Conservation (phyloP, 2,888 invertebrate genomes). For the Neoitamus cyanurus region DNA sequence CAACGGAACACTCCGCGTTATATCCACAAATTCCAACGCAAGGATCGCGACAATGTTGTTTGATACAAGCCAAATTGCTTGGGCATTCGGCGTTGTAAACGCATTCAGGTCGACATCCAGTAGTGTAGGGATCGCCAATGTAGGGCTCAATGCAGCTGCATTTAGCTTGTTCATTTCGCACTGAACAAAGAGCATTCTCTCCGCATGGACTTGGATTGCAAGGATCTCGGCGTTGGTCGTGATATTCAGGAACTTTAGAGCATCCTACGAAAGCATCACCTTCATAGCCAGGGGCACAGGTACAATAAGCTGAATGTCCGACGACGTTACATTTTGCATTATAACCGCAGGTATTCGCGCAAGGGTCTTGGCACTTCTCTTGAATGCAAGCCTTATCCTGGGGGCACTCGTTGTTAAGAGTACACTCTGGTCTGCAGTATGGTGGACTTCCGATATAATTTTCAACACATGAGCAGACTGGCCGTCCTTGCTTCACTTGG, state of each 20-base stretch:
- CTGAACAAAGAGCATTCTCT: constrained; percentile 82
- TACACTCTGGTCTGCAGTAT: constrained; percentile 84
- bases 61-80: constrained; percentile 80
- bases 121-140: constrained; percentile 86
- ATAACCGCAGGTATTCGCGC: constrained; percentile 78
- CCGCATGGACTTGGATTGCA: constrained; percentile 87
- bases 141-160: constrained; percentile 91
- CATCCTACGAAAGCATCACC: constrained; percentile 90
- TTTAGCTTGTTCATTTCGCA: constrained; percentile 75
- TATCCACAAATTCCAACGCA: constrained; percentile 86
- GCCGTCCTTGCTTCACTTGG: constrained; percentile 79
- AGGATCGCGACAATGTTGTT: constrained; percentile 87
- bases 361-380: constrained; percentile 87
- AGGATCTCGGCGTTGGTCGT: constrained; percentile 68
- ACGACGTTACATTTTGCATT: constrained; percentile 84
- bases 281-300: constrained; percentile 79
- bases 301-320: constrained; percentile 84
- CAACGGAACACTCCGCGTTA: constrained; percentile 84
- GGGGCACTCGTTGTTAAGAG: constrained; percentile 84
- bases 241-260: constrained; percentile 69
- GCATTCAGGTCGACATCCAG: constrained; percentile 89
- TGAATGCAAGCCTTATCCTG: constrained; percentile 81
- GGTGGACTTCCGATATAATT: constrained; percentile 86
- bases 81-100: constrained; percentile 84
- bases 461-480: constrained; percentile 83